Percentiles rank a stretch among this genome's conserved stretches.
Evolutionary conservation across 2,113 vertebrate species (phyloP).

Genomic region (Cathartes aura): DNA sequence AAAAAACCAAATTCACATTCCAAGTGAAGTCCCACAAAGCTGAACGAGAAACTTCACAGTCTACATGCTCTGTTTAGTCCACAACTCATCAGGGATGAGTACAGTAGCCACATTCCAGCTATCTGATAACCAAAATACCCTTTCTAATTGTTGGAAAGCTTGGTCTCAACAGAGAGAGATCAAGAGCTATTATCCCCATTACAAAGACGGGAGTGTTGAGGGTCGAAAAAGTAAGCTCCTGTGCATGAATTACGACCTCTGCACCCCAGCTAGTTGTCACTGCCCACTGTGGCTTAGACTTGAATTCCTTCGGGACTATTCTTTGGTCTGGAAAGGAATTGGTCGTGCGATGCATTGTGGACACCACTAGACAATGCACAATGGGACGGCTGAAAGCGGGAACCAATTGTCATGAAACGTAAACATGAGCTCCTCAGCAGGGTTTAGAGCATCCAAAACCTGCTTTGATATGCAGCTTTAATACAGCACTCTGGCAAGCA

Average conservation of each 20-base stretch:
- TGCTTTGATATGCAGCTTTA: not conserved
- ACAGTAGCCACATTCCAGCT: not conserved
- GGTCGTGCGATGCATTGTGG: not conserved
- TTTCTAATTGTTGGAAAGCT: not conserved
- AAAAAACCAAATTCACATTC: not conserved
- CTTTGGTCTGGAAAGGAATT: not conserved
- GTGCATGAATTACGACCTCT: not conserved
- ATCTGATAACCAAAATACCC: not conserved
- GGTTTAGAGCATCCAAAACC: not conserved
- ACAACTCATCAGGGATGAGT: not conserved
- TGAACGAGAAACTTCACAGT: not conserved
- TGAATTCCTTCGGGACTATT: not conserved
- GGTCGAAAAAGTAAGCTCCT: not conserved
- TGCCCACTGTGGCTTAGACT: not conserved
- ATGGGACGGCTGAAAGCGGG: not conserved
- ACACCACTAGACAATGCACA: not conserved
- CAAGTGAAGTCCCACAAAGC: not conserved
- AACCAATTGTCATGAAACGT: not conserved
- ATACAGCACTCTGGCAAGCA: not conserved
- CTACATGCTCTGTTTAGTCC: not conserved
- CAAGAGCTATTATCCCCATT: not conserved
- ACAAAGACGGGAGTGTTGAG: not conserved
- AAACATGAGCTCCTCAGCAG: not conserved
- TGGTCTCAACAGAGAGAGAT: not conserved
- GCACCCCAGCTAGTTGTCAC: not conserved